Conservation (phyloP, 2,888 invertebrate genomes). For the Harpalus rubripes region DNA sequence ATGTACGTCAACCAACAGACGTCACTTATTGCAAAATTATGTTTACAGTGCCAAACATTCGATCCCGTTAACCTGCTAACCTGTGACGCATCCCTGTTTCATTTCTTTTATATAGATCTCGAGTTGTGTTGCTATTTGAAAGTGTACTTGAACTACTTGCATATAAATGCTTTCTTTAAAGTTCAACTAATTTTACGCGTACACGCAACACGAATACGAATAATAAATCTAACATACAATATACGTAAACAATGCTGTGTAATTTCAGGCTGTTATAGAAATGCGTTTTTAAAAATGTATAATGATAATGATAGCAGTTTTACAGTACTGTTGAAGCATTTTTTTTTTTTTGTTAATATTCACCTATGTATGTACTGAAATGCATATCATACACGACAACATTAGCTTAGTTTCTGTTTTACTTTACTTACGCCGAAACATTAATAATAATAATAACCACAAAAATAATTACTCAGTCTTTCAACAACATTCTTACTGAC, state of each 20-base stretch:
- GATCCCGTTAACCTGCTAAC: neutral
- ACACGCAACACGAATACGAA: neutral
- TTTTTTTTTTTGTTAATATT: too few relatives aligned
- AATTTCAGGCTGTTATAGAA: too few relatives aligned
- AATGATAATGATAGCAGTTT: too few relatives aligned
- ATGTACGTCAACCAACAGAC: neutral
- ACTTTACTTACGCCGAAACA: too few relatives aligned
- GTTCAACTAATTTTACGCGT: constrained; percentile 21
- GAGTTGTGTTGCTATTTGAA: neutral
- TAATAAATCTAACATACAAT: neutral
- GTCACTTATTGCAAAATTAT: neutral
- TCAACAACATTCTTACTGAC: too few relatives aligned
- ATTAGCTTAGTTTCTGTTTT: too few relatives aligned
- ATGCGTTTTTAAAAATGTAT: too few relatives aligned
- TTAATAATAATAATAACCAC: too few relatives aligned
- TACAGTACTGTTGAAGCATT: too few relatives aligned
- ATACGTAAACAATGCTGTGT: neutral
- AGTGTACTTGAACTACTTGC: constrained; percentile 29
- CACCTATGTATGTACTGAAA: too few relatives aligned
- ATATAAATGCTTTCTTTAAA: constrained; percentile 14
- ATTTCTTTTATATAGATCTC: neutral
- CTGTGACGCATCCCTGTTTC: neutral
- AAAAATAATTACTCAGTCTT: too few relatives aligned
- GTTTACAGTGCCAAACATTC: neutral
- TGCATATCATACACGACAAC: too few relatives aligned